Conservation (phyloP, 2,888 invertebrate genomes). For the Zelleria hepariella region DNA sequence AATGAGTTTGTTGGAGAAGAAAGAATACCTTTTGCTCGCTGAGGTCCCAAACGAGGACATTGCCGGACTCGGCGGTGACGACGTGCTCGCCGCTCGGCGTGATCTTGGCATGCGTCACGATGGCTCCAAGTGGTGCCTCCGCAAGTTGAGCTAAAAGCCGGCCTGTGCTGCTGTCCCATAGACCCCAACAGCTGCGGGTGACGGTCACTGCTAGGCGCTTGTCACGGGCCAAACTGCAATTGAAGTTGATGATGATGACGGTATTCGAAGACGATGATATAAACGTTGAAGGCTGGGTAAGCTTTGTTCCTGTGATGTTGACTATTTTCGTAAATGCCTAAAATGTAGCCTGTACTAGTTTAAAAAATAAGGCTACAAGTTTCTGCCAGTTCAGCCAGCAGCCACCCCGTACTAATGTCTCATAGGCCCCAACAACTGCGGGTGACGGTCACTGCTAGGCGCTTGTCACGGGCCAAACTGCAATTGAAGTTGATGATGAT, state of each 20-base stretch:
- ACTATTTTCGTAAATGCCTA: no score
- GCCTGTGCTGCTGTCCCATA: constrained; percentile 93
- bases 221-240: constrained; percentile 80
- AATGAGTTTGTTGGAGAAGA: no score
- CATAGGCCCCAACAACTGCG: constrained; percentile 96
- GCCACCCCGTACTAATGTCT: constrained; percentile 88
- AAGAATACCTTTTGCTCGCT: constrained; percentile 44
- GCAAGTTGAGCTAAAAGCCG: constrained; percentile 88
- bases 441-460: constrained; percentile 92
- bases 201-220: constrained; percentile 90
- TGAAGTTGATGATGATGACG: not conserved
- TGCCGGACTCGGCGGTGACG: constrained; percentile 92
- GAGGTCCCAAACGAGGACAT: constrained; percentile 89
- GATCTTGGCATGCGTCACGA: constrained; percentile 92
- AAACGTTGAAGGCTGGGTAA: not conserved
- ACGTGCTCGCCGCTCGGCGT: constrained; percentile 89
- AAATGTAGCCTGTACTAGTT: not conserved
- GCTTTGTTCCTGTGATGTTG: no score
- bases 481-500: constrained; percentile 10
- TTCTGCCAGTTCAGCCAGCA: constrained; percentile 90
- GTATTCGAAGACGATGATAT: not conserved
- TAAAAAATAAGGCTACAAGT: constrained; percentile 81
- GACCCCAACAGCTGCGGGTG: constrained; percentile 93
- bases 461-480: constrained; percentile 83
- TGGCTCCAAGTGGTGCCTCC: constrained; percentile 92